phyloP scores from a whole-genome alignment of 1,140 invertebrate genomes.

The Bacillus rossius region DNA sequence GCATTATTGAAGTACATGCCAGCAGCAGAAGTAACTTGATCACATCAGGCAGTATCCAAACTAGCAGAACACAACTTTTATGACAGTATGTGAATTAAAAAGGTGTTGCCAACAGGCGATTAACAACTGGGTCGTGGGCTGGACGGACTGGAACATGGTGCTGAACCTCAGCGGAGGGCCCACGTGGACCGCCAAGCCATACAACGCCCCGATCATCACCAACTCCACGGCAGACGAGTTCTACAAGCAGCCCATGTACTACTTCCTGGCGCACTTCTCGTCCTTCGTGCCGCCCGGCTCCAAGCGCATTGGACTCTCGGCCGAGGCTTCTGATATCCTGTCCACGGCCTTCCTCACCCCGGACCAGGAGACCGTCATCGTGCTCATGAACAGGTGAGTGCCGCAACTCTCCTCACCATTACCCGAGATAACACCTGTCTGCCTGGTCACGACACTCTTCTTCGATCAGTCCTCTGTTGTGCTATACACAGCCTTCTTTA shows the following conservation, averaged over 20 bases:
- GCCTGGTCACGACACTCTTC: too few species aligned
- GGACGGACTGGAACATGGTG: constrained; percentile 61
- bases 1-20: too few species aligned
- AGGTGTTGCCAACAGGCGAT: constrained; percentile 50
- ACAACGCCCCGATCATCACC: constrained; percentile 55
- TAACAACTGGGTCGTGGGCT: constrained; percentile 50
- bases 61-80: too few species aligned
- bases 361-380: background rate
- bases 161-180: constrained; percentile 52
- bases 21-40: too few species aligned
- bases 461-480: too few species aligned
- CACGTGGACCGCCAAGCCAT: constrained; percentile 53
- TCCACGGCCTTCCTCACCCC: background rate
- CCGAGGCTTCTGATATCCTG: background rate
- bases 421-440: too few species aligned
- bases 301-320: background rate
- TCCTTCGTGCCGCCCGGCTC: background rate
- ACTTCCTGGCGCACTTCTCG: background rate
- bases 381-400: background rate
- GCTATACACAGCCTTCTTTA: too few species aligned
- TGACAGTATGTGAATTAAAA: too few species aligned
- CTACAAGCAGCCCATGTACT: constrained; percentile 57
- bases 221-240: constrained; percentile 45
- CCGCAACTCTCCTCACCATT: too few species aligned
- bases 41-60: too few species aligned